Evolutionary conservation across 2,888 invertebrate genomes (phyloP), one percentile per base, ranked within the genome.

Genomic region (Papilio demoleus): DNA sequence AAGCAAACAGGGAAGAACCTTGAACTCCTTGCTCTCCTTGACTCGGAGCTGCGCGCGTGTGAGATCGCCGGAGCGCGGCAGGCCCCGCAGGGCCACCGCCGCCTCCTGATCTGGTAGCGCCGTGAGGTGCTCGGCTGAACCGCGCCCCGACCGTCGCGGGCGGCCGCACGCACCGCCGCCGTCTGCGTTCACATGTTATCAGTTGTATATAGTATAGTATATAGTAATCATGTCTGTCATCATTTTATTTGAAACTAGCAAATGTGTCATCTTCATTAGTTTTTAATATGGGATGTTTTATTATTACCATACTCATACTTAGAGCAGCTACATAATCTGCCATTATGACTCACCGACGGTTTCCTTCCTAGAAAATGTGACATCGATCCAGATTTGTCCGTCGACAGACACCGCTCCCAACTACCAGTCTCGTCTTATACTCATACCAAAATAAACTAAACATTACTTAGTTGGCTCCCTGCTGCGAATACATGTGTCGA

Each of bases 11-110:
- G 40, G 14, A 27, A 36, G 56, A 88, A 98, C 99, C 96, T 99
- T 99, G 91, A 99, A 99, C 92, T 99, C 99, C 90, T 98, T 97
- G 93, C 98, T 99, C 90, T 99, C 99, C 82, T 97, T 97, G 83
- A 99, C 97, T 83, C 97, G 95, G 80, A 99, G 95, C 92, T 97
- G 96, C 70, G 97, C 96, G 77, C 96, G 94, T 75, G 94, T 95
- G 82, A 96, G 94, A 76, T 99, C 98, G 3, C 99, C 99, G 72
- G 98, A 94, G 77, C 97, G 94, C 4, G 99, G 99, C 81, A 96
- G 95, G 38, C 99, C 99, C 90, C 99, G 94, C 83, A 97, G 94
- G 63, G 97, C 97, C 78, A 98, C 96, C 81, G 96, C 97, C 72
- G 97, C 97, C 79, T 97, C 95, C 75, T 96, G 96, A 60, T 90